phyloP scores from a whole-genome alignment of 2,113 vertebrate species.

The Synodontis membranacea region DNA sequence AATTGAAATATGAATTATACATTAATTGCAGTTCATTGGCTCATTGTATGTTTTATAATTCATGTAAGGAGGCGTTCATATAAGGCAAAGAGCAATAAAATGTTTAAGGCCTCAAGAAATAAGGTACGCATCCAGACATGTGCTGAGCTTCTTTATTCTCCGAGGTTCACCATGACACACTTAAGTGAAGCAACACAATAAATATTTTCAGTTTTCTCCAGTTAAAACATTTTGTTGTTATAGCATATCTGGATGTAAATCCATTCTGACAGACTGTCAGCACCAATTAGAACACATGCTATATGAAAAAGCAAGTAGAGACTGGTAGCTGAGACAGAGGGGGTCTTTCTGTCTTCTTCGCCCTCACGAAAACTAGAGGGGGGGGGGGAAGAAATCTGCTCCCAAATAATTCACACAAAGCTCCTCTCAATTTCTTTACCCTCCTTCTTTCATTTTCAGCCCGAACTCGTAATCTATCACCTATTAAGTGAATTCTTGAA shows the following conservation, averaged over 20 bases:
- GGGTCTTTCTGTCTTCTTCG: slow-evolving; percentile 4
- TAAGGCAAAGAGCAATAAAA: background rate
- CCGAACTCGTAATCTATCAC: slow-evolving; percentile 19
- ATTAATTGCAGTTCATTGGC: background rate
- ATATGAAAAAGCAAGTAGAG: slow-evolving; percentile 40
- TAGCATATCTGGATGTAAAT: slow-evolving; percentile 43
- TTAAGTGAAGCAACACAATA: background rate
- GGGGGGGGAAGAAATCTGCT: slow-evolving; percentile 2
- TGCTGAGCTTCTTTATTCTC: background rate
- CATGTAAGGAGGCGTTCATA: background rate
- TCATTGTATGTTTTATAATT: background rate
- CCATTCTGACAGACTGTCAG: slow-evolving; percentile 52
- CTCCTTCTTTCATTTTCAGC: background rate
- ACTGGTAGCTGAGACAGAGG: slow-evolving; percentile 16
- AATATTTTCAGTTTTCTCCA: slow-evolving; percentile 16
- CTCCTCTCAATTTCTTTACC: slow-evolving; percentile 14
- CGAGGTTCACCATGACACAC: slow-evolving; percentile 19
- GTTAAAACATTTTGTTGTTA: slow-evolving; percentile 39
- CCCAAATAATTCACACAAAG: slow-evolving; percentile 14
- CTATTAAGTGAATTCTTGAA: slow-evolving; percentile 31
- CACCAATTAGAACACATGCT: slow-evolving; percentile 50
- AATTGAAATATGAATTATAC: background rate
- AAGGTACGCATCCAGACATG: background rate
- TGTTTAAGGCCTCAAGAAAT: background rate
- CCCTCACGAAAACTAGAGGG: background rate